A percentile compares a stretch with the other conserved stretches of the same genome.
phyloP scores from a whole-genome alignment of 1,140 invertebrate species.

The Melanaphis sacchari region DNA sequence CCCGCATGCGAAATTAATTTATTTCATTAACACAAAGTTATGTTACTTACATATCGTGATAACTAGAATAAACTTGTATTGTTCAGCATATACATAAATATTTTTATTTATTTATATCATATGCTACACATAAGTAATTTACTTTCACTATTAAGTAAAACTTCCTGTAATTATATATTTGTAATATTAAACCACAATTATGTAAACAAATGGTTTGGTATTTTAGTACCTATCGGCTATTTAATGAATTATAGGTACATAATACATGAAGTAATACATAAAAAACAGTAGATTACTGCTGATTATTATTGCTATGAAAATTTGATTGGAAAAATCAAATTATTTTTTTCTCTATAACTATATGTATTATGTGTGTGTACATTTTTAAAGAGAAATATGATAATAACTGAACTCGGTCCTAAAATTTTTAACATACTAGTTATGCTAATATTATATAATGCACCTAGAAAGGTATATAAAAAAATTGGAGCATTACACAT shows the following conservation, averaged over 20 bases:
- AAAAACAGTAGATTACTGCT: neutral
- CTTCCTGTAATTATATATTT: slow-evolving; percentile 25
- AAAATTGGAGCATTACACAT: no score
- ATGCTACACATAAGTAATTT: neutral
- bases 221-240: neutral
- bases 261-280: neutral
- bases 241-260: neutral
- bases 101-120: neutral
- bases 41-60: slow-evolving; percentile 16
- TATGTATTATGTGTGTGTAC: neutral
- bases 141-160: neutral
- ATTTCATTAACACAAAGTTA: neutral
- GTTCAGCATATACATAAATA: neutral
- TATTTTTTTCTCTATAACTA: neutral
- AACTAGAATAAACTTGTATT: neutral
- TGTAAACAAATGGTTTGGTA: neutral
- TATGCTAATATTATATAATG: neutral
- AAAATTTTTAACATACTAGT: no score
- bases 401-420: neutral
- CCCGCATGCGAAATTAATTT: slow-evolving; percentile 3
- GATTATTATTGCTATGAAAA: neutral
- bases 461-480: neutral
- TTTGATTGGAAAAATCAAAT: neutral
- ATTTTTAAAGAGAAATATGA: neutral
- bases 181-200: neutral